Conservation (phyloP, 2,888 invertebrate species). For the Drosophila helvetica region DNA sequence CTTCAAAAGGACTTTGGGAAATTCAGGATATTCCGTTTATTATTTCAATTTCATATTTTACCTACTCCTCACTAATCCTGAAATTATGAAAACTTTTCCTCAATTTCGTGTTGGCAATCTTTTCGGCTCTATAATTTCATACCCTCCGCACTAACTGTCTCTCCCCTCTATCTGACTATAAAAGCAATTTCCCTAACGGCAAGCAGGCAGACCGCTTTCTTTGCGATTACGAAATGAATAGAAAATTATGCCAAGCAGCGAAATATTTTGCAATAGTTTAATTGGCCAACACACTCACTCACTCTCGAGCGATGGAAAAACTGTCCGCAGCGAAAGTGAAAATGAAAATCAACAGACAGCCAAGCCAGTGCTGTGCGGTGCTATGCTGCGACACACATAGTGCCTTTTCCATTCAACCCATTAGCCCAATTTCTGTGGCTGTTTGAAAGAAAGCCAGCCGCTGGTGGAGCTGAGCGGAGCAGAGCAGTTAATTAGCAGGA, state of each 20-base stretch:
- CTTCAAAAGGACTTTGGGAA: no score
- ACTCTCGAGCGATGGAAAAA: constrained; percentile 17
- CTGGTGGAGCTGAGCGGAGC: constrained; percentile 30
- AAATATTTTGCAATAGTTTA: constrained; percentile 67
- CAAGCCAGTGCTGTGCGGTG: background rate
- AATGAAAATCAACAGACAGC: constrained; percentile 58
- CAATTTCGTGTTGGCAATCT: constrained; percentile 3
- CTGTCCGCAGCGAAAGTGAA: constrained; percentile 61
- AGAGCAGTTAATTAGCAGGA: constrained; percentile 65
- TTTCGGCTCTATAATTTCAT: constrained; percentile 15
- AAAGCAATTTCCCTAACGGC: constrained; percentile 52
- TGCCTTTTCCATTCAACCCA: constrained; percentile 35
- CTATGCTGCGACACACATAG: constrained; percentile 20
- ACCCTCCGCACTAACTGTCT: background rate
- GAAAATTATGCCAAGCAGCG: constrained; percentile 41
- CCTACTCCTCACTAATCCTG: background rate
- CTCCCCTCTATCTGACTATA: constrained; percentile 8
- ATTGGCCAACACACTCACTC: constrained; percentile 33
- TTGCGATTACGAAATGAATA: constrained; percentile 51
- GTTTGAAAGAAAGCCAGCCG: constrained; percentile 53
- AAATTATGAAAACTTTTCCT: constrained; percentile 17
- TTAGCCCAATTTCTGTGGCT: constrained; percentile 55
- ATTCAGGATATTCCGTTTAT: no score
- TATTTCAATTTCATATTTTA: no score
- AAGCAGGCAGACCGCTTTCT: constrained; percentile 48